Evolutionary conservation across 2,113 vertebrate genomes (phyloP), one percentile per base, ranked within the genome.

Genomic region (Pelodiscus sinensis): DNA sequence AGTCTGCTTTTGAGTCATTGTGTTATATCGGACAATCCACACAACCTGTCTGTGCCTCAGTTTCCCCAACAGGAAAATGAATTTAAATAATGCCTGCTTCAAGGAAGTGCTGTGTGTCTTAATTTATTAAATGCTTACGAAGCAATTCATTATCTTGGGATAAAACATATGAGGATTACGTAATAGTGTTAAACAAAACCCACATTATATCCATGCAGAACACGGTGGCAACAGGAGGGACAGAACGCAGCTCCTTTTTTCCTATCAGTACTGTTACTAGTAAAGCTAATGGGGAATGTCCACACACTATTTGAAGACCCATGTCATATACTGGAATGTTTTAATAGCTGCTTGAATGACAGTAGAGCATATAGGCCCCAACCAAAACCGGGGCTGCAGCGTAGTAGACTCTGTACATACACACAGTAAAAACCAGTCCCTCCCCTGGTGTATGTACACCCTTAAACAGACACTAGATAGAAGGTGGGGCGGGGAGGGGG

Each of bases 401-500:
- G 35, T 90, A 31, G 27, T 3, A 0, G 57, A 8, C n/a, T 79
- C 86, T 88, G 38, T 79, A 91, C 77, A 87, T 88, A 85, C 51
- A 87, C 3, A 92, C 35, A 86, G 13, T 27, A 82, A 84, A 51
- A 86, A 27, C 84, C 86, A 81, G 85, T 95, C 24, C 21, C 93
- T 88, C 82, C 88, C 84, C 90, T 83, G 60, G 92, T 58, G 55
- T 58, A 44, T 27, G 71, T 88, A 71, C 10, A 68, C 2, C 5
- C 44, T 44, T 71, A 71, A 71, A 71, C 10, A 71, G 19, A 21
- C 2, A 68, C 8, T 35, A 71, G n/a, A 71, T 71, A 60, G 25
- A 13, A 25, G 58, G 5, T 12, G 27, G 24, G 24, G 58, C 8
- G 65, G n/a, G 62, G 21, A 4, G 9, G 22, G 9, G 56, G 22